Base-by-base conservation (phyloP, 2,888 invertebrate genomes). In the Caradrina kadenii region DNA sequence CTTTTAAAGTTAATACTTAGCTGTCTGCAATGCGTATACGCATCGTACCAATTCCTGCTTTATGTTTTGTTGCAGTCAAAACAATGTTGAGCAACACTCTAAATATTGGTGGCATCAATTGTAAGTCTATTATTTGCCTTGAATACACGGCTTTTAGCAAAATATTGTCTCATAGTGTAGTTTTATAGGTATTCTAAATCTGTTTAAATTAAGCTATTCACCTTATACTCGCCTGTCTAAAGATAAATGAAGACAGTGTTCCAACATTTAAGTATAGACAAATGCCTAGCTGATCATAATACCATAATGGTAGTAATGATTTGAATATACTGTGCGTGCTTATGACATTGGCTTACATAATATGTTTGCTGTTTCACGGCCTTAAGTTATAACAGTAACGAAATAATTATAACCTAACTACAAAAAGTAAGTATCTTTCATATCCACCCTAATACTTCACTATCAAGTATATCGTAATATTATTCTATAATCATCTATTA, bases 241-340 rank as follows among this genome's bases (percentile, higher is more conserved):
- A 35, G 22, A 39, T 54, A 65, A 65, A 45, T 48, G 35, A 66
- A 66, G 35, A 35, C n/a, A 49, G n/a, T 45, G 17, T 45, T 49
- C 1, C 4, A 26, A n/a, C 15, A 61, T 42, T 50, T 39, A 62
- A 73, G 22, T 73, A 55, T 68, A 55, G 0, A 39, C 19, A 74
- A 74, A 73, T 63, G 62, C 59, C 17, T 74, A 55, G 8, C 19
- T 61, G 19, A 53, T 49, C 7, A 50, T 52, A 48, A 63, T 48
- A 63, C 42, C 35, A 55, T 35, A 7, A 39, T 26, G 22, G 31
- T 22, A 31, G n/a, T 45, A 19, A 66, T 50, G 4, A 48, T 56
- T 31, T 21, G 48, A 71, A 60, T 61, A 60, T 58, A 49, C 39
- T 48, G 11, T 61, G 59, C 13, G 4, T 54, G n/a, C 26, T 19